Evolutionary conservation across 1,140 invertebrate species (phyloP), one percentile per base, ranked within the genome.

Genomic region (Hermetia illucens): DNA sequence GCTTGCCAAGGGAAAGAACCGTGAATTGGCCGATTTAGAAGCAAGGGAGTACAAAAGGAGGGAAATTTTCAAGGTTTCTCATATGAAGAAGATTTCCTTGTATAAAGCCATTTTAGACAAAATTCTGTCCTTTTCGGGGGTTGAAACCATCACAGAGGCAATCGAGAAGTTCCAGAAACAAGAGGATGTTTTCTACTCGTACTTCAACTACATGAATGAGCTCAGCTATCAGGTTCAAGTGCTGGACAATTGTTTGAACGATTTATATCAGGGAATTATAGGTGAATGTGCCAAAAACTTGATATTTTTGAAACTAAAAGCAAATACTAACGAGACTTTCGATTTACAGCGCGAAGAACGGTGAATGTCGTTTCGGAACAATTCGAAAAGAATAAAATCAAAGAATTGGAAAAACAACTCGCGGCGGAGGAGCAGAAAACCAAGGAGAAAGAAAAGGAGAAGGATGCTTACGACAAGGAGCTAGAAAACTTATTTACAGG

Each of bases 171-270:
- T 54, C 30, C 50, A 51, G 31, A 42, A 50, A 38, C 49, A 54
- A 42, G 54, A 57, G 39, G 53, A 49, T 24, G 47, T 56, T 13
- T 53, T 51, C 36, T 57, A 54, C 42, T 53, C 54, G 0, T 52
- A 52, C 42, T 54, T 54, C 27, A 56, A 56, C 36, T 53, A 56
- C n/a, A 48, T 52, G 32, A 56, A 56, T 34, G 53, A 54, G 40
- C 50, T 56, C 43, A 54, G 48, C 38, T 54, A 52, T 33, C 54
- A 54, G 24, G 50, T 56, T 3, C 53, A 51, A 6, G 21, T 56
- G 29, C 44, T 55, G 0, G 53, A 55, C 34, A 54, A 56, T 18
- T 51, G 51, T 2, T 47, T 55, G n/a, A 56, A 53, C 17, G 49
- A 47, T 0, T 44, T 55, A 0, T 55, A 54, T 24, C 47, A 45